Percentiles rank a stretch among this genome's conserved stretches.
These are phyloP conservation scores for Sus cebifrons DNA, from an alignment of 2,797 vertebrate genomes.

Conservation along the genomic window DNA sequence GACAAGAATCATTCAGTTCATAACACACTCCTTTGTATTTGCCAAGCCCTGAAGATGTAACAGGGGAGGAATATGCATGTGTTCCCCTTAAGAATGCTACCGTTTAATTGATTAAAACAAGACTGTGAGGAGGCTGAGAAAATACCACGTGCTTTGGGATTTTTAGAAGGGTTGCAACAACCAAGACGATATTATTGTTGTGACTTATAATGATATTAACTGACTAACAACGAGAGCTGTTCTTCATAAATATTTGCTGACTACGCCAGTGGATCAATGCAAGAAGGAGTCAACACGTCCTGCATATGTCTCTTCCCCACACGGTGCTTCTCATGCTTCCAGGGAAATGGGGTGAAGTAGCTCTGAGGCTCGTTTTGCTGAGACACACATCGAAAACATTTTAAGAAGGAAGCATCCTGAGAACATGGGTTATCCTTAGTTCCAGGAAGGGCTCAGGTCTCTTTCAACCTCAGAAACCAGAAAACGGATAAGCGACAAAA, in stretches of 20 bases:
- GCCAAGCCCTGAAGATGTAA: too few relatives aligned
- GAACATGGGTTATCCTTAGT: neutral
- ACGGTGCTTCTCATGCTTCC: neutral
- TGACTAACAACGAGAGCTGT: neutral
- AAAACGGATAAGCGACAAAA: neutral
- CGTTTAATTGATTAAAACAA: too few relatives aligned
- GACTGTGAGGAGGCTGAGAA: neutral
- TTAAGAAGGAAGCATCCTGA: neutral
- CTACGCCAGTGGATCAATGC: neutral
- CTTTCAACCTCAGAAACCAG: neutral
- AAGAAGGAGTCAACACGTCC: too few relatives aligned
- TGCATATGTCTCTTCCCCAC: too few relatives aligned
- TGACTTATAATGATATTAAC: too few relatives aligned
- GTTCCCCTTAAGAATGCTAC: neutral
- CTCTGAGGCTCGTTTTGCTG: too few relatives aligned
- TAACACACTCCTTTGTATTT: neutral
- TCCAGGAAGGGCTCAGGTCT: too few relatives aligned
- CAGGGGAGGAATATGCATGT: neutral
- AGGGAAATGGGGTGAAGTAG: neutral
- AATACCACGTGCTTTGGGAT: rapidly evolving
- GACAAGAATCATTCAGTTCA: neutral
- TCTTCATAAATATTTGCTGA: too few relatives aligned
- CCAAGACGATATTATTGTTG: neutral
- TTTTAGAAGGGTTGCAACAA: neutral
- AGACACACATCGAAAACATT: neutral